Percentiles rank a stretch among this genome's conserved stretches.
phyloP scores from a whole-genome alignment of 92 coral and sea anemone species.

The Muricea muricata region DNA sequence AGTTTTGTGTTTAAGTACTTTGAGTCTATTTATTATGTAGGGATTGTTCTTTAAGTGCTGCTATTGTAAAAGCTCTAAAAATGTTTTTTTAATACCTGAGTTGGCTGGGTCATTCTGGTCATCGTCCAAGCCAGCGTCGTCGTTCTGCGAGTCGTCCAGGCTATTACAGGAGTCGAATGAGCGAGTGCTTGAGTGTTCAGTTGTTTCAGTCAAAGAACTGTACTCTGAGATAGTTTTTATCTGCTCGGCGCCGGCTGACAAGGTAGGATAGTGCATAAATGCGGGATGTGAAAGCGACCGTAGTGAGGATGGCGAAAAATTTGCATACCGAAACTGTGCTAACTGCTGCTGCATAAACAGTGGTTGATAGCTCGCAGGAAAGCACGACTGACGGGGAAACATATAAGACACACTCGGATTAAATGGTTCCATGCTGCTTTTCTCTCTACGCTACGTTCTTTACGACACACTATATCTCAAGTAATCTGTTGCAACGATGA shows the following conservation, averaged over 20 bases:
- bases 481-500: slow-evolving; percentile 50
- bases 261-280: slow-evolving; percentile 26
- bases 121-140: slow-evolving; percentile 28
- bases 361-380: slow-evolving; percentile 42
- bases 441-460: slow-evolving; percentile 32
- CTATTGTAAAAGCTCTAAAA: not conserved
- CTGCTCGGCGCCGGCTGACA: slow-evolving; percentile 18
- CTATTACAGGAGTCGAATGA: slow-evolving; percentile 22
- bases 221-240: slow-evolving; percentile 28
- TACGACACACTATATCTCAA: slow-evolving; percentile 11
- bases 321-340: slow-evolving; percentile 49
- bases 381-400: slow-evolving; percentile 42
- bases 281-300: slow-evolving; percentile 56
- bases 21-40: not conserved
- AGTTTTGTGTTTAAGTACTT: slow-evolving; percentile 1
- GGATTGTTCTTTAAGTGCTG: not conserved
- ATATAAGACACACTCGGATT: slow-evolving; percentile 43
- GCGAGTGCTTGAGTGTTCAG: slow-evolving; percentile 19
- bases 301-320: slow-evolving; percentile 48
- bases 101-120: slow-evolving; percentile 34
- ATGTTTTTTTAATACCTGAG: slow-evolving; percentile 35
- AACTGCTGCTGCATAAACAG: slow-evolving; percentile 45
- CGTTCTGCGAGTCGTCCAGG: slow-evolving; percentile 35
- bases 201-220: slow-evolving; percentile 18
- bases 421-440: slow-evolving; percentile 50